Evolutionary conservation across 2,888 invertebrate genomes (phyloP).

Genomic region (Agrenia bidenticulata): DNA sequence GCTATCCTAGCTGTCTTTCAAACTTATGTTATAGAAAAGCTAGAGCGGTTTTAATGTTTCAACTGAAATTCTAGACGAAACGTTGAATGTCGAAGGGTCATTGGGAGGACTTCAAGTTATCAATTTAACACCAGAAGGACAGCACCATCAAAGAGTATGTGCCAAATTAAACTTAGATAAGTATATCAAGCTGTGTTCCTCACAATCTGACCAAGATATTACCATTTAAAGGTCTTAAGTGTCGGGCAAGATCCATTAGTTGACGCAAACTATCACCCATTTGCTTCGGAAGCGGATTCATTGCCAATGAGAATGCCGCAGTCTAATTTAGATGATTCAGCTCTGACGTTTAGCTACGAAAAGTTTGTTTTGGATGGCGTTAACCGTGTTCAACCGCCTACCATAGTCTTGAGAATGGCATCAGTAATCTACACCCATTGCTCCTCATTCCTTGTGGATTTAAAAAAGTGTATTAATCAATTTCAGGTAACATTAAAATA

Average conservation of each 20-base stretch:
- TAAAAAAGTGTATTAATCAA: conserved; percentile 73
- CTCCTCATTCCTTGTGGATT: conserved; percentile 77
- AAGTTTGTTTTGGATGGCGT: conserved; percentile 11
- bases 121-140: conserved; percentile 81
- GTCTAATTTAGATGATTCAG: conserved; percentile 33
- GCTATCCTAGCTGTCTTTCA: not conserved
- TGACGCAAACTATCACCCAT: conserved; percentile 54
- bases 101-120: conserved; percentile 84
- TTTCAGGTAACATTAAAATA: conserved; percentile 43
- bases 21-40: no score
- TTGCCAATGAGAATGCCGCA: not conserved
- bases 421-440: conserved; percentile 94
- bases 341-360: conserved; percentile 45
- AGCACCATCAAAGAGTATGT: conserved; percentile 71
- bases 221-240: conserved; percentile 62
- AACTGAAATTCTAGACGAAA: no score
- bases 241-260: conserved; percentile 75
- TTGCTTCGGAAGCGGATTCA: conserved; percentile 16
- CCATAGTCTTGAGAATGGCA: conserved; percentile 67
- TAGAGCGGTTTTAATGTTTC: no score
- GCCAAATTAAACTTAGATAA: not conserved
- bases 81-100: conserved; percentile 72
- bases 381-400: conserved; percentile 23
- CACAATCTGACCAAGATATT: not conserved
- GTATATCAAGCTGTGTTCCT: no score